Base-by-base conservation (phyloP, 2,888 invertebrate species). In the Xanthia icteritia region DNA sequence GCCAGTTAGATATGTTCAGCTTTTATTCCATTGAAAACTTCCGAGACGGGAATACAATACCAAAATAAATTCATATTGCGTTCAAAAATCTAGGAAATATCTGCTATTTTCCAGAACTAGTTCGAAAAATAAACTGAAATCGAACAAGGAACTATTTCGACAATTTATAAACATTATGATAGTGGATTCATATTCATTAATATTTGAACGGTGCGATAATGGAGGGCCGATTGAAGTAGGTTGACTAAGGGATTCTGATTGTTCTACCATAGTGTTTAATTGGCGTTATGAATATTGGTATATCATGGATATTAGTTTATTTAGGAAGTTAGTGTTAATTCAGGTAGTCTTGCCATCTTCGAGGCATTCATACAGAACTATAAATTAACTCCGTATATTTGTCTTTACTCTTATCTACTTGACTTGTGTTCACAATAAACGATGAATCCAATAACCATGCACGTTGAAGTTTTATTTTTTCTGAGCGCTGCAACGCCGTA, bases 211-310 rank as follows among this genome's bases (percentile, higher is more conserved):
- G 58, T 45, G 8, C 1, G 45, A 73, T 54, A 31, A 72, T 51
- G 13, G 80, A 61, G 8, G 58, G n/a, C 42, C 42, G 23, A 61
- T 82, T 82, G 27, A 70, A 77, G 56, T 42, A 48, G 65, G 42
- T 78, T 42, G n/a, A 51, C 23, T 36, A 45, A 39, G 45, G 31
- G 8, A 36, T 58, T 27, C 23, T 27, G 6, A 70, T 77, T 56
- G 27, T 48, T 61, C 23, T 70, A 11, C 27, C 17, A 48, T 56
- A 17, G 27, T 42, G 69, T 70, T 66, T 56, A 80, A 77, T 78
- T 73, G 74, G 27, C 27, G 36, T 74, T 58, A 45, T 45, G 27
- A 81, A 74, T 65, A 65, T 51, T 58, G 48, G 23, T 74, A 13
- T 39, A 27, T 2, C 17, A 27, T 48, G 23, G 17, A 23, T 76